Percentiles rank a stretch among this genome's conserved stretches.
These are phyloP conservation scores for Podargus strigoides DNA, from an alignment of 2,797 vertebrate species.

Conservation along the genomic window DNA sequence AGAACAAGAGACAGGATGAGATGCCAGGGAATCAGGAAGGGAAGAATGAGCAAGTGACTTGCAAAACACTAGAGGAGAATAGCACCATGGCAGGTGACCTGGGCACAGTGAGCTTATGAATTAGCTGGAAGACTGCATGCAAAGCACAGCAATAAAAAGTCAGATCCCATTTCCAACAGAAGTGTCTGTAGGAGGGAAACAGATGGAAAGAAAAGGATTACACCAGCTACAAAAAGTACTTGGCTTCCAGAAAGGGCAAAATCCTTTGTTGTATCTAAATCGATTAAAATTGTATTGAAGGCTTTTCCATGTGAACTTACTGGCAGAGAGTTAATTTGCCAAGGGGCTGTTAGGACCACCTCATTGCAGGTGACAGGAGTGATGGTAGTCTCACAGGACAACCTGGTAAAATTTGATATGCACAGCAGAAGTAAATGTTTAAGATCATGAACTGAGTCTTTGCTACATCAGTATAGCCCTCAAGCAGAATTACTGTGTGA, in stretches of 20 bases:
- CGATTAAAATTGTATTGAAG: not conserved
- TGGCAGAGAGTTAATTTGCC: not conserved
- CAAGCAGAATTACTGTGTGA: not conserved
- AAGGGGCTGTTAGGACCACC: not conserved
- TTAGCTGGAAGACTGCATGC: not conserved
- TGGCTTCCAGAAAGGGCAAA: not conserved
- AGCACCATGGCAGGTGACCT: not conserved
- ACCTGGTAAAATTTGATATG: accelerated
- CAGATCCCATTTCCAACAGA: not conserved
- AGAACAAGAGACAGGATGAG: not conserved
- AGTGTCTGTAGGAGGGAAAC: not conserved
- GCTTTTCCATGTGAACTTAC: not conserved
- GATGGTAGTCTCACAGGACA: not conserved
- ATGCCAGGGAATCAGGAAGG: not conserved
- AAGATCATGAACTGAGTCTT: not conserved
- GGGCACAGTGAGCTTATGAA: not conserved
- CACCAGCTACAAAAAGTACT: not conserved
- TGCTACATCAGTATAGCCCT: not conserved
- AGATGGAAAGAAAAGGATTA: not conserved
- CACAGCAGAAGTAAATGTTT: not conserved
- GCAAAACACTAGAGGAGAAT: not conserved
- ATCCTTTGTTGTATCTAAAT: not conserved
- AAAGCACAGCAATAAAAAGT: not conserved
- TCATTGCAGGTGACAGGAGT: not conserved
- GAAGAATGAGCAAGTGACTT: not conserved